Evolutionary conservation across 2,113 vertebrate genomes (phyloP).

Genomic region (Daubentonia madagascariensis): DNA sequence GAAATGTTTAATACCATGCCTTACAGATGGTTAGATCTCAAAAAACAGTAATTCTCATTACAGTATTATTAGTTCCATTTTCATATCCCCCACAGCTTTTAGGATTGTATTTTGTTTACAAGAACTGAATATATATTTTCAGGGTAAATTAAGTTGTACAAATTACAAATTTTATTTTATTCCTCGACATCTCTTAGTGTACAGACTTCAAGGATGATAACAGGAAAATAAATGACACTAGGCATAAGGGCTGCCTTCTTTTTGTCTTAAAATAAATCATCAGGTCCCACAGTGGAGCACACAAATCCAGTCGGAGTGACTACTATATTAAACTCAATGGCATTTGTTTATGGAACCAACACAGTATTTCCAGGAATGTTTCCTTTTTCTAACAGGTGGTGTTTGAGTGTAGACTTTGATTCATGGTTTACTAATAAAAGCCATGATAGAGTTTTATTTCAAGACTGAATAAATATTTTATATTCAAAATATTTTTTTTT

Average conservation of each 20-base stretch:
- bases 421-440: background rate
- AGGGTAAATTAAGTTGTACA: background rate
- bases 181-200: background rate
- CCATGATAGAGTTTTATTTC: background rate
- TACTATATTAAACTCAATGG: background rate
- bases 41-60: background rate
- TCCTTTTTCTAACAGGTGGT: constrained; percentile 15
- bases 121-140: background rate
- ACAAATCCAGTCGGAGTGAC: background rate
- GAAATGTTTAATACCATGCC: background rate
- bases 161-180: background rate
- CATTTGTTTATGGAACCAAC: background rate
- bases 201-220: background rate
- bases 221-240: background rate
- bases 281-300: background rate
- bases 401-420: background rate
- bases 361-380: background rate
- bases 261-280: background rate
- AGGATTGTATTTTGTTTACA: background rate
- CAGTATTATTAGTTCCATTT: background rate
- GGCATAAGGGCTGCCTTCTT: background rate
- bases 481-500: background rate
- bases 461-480: background rate
- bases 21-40: background rate
- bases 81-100: background rate